Conservation (phyloP, 2,888 invertebrate genomes). For the Drosophila parthenogenetica region DNA sequence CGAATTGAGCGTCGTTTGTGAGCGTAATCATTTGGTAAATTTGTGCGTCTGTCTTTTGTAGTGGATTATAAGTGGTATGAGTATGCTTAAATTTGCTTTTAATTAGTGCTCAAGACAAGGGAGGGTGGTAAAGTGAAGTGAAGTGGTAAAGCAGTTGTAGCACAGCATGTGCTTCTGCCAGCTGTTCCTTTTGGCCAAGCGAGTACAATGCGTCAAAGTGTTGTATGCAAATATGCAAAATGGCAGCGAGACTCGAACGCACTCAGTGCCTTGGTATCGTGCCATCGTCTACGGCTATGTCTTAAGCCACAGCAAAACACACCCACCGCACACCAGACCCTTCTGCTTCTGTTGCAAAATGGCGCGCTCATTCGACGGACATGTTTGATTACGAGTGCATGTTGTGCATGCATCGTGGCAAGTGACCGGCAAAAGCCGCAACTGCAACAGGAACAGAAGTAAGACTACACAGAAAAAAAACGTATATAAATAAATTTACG, state of each 20-base stretch:
- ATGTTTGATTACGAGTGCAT: slow-evolving; percentile 74
- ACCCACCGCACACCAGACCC: neutral
- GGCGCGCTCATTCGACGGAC: slow-evolving; percentile 55
- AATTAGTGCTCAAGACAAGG: slow-evolving; percentile 59
- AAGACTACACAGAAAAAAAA: neutral
- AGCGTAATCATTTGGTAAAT: slow-evolving; percentile 66
- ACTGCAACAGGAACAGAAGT: slow-evolving; percentile 2
- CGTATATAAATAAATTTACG: too few relatives aligned
- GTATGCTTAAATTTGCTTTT: slow-evolving; percentile 71
- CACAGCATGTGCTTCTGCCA: slow-evolving; percentile 40
- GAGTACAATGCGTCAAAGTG: slow-evolving; percentile 71
- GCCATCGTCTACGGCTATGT: slow-evolving; percentile 13
- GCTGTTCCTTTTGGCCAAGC: slow-evolving; percentile 35
- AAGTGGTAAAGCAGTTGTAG: slow-evolving; percentile 28
- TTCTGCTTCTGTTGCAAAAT: slow-evolving; percentile 46
- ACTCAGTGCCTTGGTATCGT: neutral
- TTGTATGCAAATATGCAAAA: slow-evolving; percentile 65
- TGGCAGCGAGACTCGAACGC: slow-evolving; percentile 2
- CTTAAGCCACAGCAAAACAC: slow-evolving; percentile 26
- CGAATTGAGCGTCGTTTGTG: slow-evolving; percentile 39
- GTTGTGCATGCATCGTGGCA: slow-evolving; percentile 66
- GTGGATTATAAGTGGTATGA: slow-evolving; percentile 23
- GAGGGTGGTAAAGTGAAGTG: slow-evolving; percentile 3
- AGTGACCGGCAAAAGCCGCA: slow-evolving; percentile 46
- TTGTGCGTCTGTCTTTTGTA: slow-evolving; percentile 39